Evolutionary conservation across 37 sponge, comb jelly and placozoan genomes (phyloP).

Genomic region (Spongia lamella): DNA sequence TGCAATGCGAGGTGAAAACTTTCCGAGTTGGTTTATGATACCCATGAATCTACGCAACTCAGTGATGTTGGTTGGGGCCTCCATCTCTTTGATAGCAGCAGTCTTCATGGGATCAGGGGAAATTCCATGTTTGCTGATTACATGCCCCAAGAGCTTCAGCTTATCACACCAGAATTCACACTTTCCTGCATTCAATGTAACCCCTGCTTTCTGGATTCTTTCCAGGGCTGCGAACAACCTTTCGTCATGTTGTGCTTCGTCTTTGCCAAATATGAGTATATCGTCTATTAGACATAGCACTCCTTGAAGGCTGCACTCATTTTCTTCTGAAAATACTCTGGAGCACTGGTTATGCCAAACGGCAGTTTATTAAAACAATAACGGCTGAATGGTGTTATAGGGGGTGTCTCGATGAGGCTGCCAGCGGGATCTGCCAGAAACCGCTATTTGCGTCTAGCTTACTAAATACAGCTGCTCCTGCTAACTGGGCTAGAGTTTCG

Average conservation of each 20-base stretch:
- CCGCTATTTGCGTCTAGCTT: too few relatives aligned
- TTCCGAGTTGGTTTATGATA: slow-evolving; percentile 28
- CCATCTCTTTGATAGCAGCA: slow-evolving; percentile 14
- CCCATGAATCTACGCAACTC: slow-evolving; percentile 28
- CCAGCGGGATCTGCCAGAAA: too few relatives aligned
- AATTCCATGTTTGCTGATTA: slow-evolving; percentile 21
- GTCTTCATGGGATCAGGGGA: slow-evolving; percentile 34
- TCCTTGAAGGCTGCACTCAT: slow-evolving; percentile 20
- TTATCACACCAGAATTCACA: slow-evolving; percentile 6
- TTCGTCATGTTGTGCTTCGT: slow-evolving; percentile 10
- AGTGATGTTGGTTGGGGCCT: background rate
- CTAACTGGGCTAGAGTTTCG: background rate
- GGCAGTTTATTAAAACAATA: too few relatives aligned
- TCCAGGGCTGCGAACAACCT: slow-evolving; percentile 18
- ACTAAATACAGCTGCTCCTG: too few relatives aligned
- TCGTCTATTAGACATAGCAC: slow-evolving; percentile 27
- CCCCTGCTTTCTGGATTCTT: background rate
- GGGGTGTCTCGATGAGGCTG: too few relatives aligned
- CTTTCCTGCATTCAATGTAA: slow-evolving; percentile 19
- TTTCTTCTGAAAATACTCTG: slow-evolving; percentile 17
- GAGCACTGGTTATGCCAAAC: too few relatives aligned
- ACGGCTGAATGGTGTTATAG: too few relatives aligned
- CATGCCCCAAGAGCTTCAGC: slow-evolving; percentile 23
- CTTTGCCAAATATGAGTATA: slow-evolving; percentile 1
- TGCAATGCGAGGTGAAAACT: slow-evolving; percentile 4